These are phyloP conservation scores for Hydropotes inermis DNA, from an alignment of 2,113 vertebrate genomes.

Conservation along the genomic window DNA sequence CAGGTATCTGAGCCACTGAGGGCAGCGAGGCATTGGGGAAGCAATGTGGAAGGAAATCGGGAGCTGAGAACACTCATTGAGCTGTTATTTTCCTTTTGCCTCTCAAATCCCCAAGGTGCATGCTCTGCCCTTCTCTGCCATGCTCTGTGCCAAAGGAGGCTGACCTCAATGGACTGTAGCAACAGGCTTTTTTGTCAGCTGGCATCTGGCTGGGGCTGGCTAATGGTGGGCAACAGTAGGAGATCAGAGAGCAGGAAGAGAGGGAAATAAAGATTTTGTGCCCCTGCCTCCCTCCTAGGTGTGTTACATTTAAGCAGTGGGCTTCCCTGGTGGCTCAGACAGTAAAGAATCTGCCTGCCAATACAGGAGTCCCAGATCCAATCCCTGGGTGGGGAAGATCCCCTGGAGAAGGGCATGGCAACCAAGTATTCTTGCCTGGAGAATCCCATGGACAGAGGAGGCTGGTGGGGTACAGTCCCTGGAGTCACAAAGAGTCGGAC, in stretches of 20 bases:
- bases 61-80: not conserved
- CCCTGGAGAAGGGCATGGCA: not conserved
- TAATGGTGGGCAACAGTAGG: not conserved
- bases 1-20: not conserved
- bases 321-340: not conserved
- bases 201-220: not conserved
- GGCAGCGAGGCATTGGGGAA: not conserved
- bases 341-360: not conserved
- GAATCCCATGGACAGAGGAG: not conserved
- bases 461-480: not conserved
- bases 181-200: conserved; percentile 3
- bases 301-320: not conserved
- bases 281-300: not conserved
- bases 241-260: not conserved
- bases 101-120: not conserved
- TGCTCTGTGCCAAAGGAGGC: not conserved
- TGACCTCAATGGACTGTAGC: not conserved
- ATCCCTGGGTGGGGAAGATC: not conserved
- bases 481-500: not conserved
- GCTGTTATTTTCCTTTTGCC: not conserved
- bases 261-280: not conserved
- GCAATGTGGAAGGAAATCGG: not conserved
- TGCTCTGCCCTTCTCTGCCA: conserved; percentile 9
- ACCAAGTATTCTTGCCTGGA: not conserved
- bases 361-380: not conserved